Percentiles rank a stretch among this genome's conserved stretches.
Conservation (phyloP, 2,797 vertebrate genomes). For the Aeoliscus strigatus region DNA sequence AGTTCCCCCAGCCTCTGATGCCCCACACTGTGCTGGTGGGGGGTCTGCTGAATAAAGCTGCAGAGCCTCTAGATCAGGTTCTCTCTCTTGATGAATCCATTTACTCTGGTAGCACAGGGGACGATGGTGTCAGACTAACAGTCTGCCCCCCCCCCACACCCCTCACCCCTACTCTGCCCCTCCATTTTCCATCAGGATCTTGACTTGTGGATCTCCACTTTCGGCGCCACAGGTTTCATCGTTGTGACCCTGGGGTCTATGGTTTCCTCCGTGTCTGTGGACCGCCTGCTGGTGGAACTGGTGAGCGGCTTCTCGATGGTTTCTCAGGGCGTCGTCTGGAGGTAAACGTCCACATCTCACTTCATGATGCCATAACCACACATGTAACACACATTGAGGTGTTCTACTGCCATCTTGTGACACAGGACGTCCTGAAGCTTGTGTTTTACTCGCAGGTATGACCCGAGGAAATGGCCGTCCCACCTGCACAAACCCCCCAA, state of each 20-base stretch:
- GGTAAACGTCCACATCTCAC: conserved; percentile 19
- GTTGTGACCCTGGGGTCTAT: conserved; percentile 66
- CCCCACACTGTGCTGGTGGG: conserved; percentile 72
- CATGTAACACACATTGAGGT: too few relatives aligned
- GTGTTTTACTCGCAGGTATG: conserved; percentile 41
- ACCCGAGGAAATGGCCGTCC: conserved; percentile 47
- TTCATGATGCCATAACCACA: too few relatives aligned
- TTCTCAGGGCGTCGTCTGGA: conserved; percentile 69
- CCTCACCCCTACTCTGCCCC: neutral
- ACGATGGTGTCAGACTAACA: neutral
- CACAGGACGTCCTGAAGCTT: neutral
- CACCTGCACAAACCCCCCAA: conserved; percentile 57
- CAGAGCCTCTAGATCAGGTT: conserved; percentile 61
- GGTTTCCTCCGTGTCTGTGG: conserved; percentile 46
- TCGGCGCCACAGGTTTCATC: conserved; percentile 64
- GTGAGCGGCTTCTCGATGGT: conserved; percentile 59
- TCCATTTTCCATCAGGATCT: conserved; percentile 49
- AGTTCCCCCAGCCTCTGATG: conserved; percentile 70
- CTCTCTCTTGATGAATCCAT: conserved; percentile 10
- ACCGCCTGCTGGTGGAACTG: conserved; percentile 54
- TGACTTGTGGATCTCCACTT: conserved; percentile 57
- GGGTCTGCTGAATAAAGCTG: conserved; percentile 67
- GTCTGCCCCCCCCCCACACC: neutral
- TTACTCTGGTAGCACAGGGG: neutral
- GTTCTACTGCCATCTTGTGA: too few relatives aligned